Evolutionary conservation across 1,140 invertebrate genomes (phyloP).

Genomic region (Leptopilina boulardi): DNA sequence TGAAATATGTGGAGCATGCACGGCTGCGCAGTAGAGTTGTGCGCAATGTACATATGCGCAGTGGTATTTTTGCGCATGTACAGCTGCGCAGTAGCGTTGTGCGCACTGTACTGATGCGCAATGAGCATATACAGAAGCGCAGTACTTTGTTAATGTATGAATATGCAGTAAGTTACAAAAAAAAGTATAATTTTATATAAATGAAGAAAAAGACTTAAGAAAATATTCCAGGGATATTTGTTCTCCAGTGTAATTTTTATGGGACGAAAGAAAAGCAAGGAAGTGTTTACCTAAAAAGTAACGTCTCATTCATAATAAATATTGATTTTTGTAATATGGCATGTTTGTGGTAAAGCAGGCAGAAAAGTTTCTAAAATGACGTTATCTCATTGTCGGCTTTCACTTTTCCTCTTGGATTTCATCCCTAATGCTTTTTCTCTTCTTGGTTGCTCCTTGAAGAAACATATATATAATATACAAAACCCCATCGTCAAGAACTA

Average conservation of each 20-base stretch:
- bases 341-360: neutral
- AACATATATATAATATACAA: too few species aligned
- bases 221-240: neutral
- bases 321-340: constrained; percentile 24
- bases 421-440: neutral
- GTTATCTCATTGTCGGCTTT: neutral
- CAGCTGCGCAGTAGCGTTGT: too few species aligned
- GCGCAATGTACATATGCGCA: too few species aligned
- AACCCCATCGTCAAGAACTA: constrained; percentile 5
- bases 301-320: constrained; percentile 17
- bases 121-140: too few species aligned
- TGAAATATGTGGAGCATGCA: too few species aligned
- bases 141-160: too few species aligned
- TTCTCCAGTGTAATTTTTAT: neutral
- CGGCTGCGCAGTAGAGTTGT: too few species aligned
- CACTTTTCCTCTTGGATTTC: neutral
- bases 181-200: too few species aligned
- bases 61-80: too few species aligned
- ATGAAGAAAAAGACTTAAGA: too few species aligned
- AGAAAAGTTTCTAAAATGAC: constrained; percentile 26
- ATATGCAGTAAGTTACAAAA: too few species aligned
- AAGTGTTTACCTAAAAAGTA: constrained; percentile 29
- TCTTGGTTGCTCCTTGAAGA: neutral
- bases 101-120: too few species aligned
- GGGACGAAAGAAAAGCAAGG: neutral